Percentiles rank a stretch among this genome's conserved stretches.
Conservation (phyloP, 2,113 vertebrate genomes). For the Tupaia chinensis region DNA sequence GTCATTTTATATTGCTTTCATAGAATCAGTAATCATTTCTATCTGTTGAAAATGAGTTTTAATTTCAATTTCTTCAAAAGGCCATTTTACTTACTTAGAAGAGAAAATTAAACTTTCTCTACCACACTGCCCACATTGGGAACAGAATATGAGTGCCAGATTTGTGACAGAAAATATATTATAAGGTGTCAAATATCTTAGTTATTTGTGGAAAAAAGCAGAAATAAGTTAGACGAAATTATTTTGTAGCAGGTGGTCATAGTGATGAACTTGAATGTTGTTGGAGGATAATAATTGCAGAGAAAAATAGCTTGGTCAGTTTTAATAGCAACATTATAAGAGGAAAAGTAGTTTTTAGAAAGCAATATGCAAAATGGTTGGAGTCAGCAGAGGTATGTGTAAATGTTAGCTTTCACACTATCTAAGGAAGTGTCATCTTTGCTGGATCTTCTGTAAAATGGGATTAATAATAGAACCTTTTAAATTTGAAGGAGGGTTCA, state of each 20-base stretch:
- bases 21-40: background rate
- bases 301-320: background rate
- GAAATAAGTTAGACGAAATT: slow-evolving; percentile 43
- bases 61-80: slow-evolving; percentile 16
- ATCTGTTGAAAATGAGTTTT: slow-evolving; percentile 8
- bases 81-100: background rate
- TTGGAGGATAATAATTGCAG: background rate
- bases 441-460: background rate
- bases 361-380: background rate
- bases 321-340: background rate
- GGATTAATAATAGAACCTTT: background rate
- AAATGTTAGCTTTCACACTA: background rate
- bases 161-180: background rate
- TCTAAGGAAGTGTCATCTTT: background rate
- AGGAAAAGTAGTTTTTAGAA: background rate
- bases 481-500: background rate
- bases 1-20: background rate
- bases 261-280: slow-evolving; percentile 32
- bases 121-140: background rate
- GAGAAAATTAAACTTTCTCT: background rate
- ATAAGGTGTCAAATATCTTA: background rate
- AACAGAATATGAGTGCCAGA: background rate
- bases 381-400: background rate
- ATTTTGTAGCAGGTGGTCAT: background rate
- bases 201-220: slow-evolving; percentile 1